phyloP scores from a whole-genome alignment of 37 sponge, comb jelly and placozoan genomes.

The Cladorhizidae sp. region DNA sequence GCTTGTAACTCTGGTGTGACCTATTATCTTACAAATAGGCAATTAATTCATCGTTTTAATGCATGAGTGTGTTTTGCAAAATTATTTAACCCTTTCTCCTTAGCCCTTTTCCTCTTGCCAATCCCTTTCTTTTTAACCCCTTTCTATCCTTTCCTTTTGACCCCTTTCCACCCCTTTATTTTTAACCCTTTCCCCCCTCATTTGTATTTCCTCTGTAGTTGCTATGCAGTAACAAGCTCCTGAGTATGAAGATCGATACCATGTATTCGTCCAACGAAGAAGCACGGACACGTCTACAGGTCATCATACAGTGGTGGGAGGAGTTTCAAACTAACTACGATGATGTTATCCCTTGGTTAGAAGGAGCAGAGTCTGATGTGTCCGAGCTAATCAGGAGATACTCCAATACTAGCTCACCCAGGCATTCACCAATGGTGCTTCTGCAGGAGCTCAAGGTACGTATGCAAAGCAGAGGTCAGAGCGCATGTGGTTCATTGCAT shows the following conservation, averaged over 20 bases:
- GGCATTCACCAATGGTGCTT: constrained; percentile 18
- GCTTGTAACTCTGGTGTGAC: too few relatives aligned
- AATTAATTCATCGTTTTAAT: too few relatives aligned
- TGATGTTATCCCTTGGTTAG: constrained; percentile 34
- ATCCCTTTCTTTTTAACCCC: too few relatives aligned
- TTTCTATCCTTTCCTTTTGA: background rate
- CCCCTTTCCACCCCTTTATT: background rate
- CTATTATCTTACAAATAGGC: too few relatives aligned
- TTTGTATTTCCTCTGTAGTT: constrained; percentile 20
- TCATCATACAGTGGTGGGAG: constrained; percentile 53
- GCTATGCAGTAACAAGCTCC: background rate
- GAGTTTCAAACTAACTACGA: constrained; percentile 34
- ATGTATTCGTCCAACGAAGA: background rate
- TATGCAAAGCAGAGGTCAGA: too few relatives aligned
- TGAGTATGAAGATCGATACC: constrained; percentile 6
- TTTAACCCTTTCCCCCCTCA: background rate
- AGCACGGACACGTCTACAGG: constrained; percentile 10
- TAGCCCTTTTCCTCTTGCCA: too few relatives aligned
- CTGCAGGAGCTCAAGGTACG: constrained; percentile 23
- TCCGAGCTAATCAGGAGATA: background rate
- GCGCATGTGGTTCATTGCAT: too few relatives aligned
- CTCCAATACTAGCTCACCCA: background rate
- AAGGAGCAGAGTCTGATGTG: constrained; percentile 30
- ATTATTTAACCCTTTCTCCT: too few relatives aligned
- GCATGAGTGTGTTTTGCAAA: too few relatives aligned